Base-by-base conservation (phyloP, 2,797 vertebrate species). In the Limosa lapponica region DNA sequence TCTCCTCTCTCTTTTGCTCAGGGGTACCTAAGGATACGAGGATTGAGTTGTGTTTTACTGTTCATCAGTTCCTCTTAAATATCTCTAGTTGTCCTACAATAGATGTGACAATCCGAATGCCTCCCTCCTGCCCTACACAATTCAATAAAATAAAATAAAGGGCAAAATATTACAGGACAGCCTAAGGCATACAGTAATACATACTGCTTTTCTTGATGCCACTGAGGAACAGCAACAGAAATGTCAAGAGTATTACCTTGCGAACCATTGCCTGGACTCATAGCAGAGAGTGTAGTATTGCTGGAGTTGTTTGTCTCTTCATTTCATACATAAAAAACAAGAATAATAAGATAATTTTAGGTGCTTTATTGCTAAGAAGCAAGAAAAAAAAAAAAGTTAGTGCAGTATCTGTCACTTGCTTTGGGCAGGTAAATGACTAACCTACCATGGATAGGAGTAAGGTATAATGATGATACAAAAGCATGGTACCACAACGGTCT, bases 231-330 rank as follows among this genome's bases (percentile, higher is more conserved):
- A 93, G 48, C 30, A 95, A 86, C 7, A 78, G 82, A 91, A 91
- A 87, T 39, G 43, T 4, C 25, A 16, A 13, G 57, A 78, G 16
- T 30, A 67, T 88, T 95, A 95, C 93, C 65, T 88, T 81, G 24
- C 2, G 19, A 82, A 0, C 3, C 6, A 16, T 1, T 0, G 4
- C 4, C 27, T 49, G 52, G 27, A 71, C 3, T 36, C 0, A 0
- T 13, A 77, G 39, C 15, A 46, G 13, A 16, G 51, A 41, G 6
- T 28, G 32, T 3, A 59, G 61, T 36, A 59, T 13, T 13, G 44
- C 6, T 78, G 9, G 6, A 34, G 28, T 17, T 30, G n/a, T 25
- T 39, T 1, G 2, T 15, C 5, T n/a, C 34, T 90, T 70, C 82
- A 88, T 39, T 74, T 83, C 49, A 80, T 71, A 74, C 13, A 74